Conservation (phyloP, 2,797 vertebrate species). For the Rhodeus uyekii region DNA sequence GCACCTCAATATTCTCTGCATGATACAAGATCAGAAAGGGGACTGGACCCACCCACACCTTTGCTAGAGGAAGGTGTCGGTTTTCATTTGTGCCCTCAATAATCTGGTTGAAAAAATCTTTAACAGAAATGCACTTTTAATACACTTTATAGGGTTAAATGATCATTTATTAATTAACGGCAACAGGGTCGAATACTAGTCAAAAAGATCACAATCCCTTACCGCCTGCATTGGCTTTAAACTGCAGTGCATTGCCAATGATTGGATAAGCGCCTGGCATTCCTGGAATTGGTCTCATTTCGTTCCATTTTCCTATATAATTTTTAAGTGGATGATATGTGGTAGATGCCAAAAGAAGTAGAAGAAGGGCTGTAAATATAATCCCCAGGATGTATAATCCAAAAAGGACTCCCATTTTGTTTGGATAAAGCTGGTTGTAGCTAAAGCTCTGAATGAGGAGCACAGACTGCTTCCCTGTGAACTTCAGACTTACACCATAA, state of each 20-base stretch:
- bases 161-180: neutral
- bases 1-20: conserved; percentile 65
- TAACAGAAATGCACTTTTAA: conserved; percentile 12
- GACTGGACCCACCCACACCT: conserved; percentile 63
- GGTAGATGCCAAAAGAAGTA: conserved; percentile 47
- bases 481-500: conserved; percentile 52
- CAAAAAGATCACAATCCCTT: conserved; percentile 17
- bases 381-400: conserved; percentile 48
- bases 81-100: conserved; percentile 60
- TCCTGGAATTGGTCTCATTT: conserved; percentile 62
- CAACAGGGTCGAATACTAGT: neutral
- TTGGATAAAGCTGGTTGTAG: conserved; percentile 13
- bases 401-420: conserved; percentile 55
- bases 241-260: conserved; percentile 61
- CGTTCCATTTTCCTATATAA: conserved; percentile 60
- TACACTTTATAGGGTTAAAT: neutral
- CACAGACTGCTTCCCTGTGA: conserved; percentile 14
- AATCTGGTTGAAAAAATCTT: conserved; percentile 65
- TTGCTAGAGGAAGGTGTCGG: conserved; percentile 58
- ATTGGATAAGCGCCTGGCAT: conserved; percentile 55
- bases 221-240: conserved; percentile 60
- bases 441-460: neutral
- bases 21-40: conserved; percentile 61
- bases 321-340: conserved; percentile 52
- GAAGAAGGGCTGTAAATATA: conserved; percentile 41